Evolutionary conservation across 2,113 vertebrate species (phyloP).

Genomic region (Erythrolamprus reginae): DNA sequence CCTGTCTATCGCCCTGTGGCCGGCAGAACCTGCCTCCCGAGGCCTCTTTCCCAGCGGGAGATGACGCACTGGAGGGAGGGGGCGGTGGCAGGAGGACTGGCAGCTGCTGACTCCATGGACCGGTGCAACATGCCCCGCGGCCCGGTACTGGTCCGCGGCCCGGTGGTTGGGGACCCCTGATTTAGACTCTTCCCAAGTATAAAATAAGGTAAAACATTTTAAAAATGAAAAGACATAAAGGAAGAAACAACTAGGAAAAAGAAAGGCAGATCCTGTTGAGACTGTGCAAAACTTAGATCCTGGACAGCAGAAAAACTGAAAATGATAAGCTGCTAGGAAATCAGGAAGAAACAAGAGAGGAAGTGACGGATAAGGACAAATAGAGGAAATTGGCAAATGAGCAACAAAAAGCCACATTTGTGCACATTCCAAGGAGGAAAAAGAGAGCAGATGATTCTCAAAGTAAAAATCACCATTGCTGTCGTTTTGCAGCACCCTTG

Average conservation of each 20-base stretch:
- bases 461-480: neutral
- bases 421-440: neutral
- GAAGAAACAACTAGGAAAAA: neutral
- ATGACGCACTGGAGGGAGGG: no score
- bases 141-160: no score
- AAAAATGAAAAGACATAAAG: neutral
- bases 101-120: no score
- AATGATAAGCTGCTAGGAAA: neutral
- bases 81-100: no score
- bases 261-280: neutral
- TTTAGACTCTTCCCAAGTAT: neutral
- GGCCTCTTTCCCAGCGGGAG: no score
- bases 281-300: neutral
- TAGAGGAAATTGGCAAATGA: neutral
- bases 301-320: neutral
- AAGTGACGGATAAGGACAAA: neutral
- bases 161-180: no score
- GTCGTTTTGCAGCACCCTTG: neutral
- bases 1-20: no score
- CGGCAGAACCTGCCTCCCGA: no score
- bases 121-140: no score
- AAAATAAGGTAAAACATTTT: neutral
- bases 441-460: neutral
- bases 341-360: neutral
- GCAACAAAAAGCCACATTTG: neutral